Conservation (phyloP, 2,888 invertebrate species). For the Baronia brevicornis region DNA sequence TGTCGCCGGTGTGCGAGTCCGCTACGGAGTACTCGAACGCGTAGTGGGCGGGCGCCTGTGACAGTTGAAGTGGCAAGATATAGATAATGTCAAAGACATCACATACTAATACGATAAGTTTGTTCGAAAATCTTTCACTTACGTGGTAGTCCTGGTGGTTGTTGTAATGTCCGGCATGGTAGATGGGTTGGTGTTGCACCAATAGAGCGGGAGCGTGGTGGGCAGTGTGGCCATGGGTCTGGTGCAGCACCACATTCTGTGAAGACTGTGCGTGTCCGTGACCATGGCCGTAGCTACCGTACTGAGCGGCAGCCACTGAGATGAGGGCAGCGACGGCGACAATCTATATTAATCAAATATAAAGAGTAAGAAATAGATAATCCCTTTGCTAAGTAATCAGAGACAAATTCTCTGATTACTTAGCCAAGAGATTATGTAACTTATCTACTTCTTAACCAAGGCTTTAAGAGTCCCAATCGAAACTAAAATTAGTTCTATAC, state of each 20-base stretch:
- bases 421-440: too few relatives aligned
- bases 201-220: slow-evolving; percentile 8
- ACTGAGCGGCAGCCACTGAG: slow-evolving; percentile 19
- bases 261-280: slow-evolving; percentile 31
- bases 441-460: too few relatives aligned
- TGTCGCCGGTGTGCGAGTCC: slow-evolving; percentile 69
- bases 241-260: slow-evolving; percentile 34
- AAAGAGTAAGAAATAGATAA: too few relatives aligned
- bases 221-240: slow-evolving; percentile 28
- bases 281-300: slow-evolving; percentile 16
- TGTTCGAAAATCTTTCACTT: too few relatives aligned
- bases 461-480: too few relatives aligned
- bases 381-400: too few relatives aligned
- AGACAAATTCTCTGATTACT: too few relatives aligned
- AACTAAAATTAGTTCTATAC: too few relatives aligned
- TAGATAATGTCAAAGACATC: too few relatives aligned
- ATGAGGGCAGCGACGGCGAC: slow-evolving; percentile 22
- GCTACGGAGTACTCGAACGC: slow-evolving; percentile 34
- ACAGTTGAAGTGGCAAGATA: background rate
- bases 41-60: slow-evolving; percentile 35
- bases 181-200: slow-evolving; percentile 10
- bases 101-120: too few relatives aligned
- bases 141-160: slow-evolving; percentile 28
- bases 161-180: slow-evolving; percentile 18
- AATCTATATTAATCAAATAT: too few relatives aligned